Evolutionary conservation across 2,888 invertebrate species (phyloP), one percentile per base, ranked within the genome.

Genomic region (Ennomos erosarius): DNA sequence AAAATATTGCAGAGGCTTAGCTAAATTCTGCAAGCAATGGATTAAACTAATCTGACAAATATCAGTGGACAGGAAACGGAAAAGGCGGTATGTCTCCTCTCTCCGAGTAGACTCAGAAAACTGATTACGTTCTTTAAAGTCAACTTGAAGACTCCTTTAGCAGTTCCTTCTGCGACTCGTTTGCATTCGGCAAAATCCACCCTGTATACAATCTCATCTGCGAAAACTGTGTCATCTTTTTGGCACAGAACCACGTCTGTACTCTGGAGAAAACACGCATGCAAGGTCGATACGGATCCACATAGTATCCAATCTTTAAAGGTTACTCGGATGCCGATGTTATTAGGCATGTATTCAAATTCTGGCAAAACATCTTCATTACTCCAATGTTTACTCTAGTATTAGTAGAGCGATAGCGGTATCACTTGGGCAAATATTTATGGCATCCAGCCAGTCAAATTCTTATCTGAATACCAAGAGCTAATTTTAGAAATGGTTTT

Each of bases 221-320:
- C 38, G 8, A 52, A 59, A 53, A 43, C 44, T 52, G n/a, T 50
- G 45, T 54, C 33, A 54, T 54, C 43, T 47, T 52, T 62, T 66
- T 59, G 61, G 47, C 57, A 55, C 52, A 55, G 49, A 55, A 57
- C 47, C 42, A 52, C 13, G 50, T 37, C 37, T 37, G 46, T 38
- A 34, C 57, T 59, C 51, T 56, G 55, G 55, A 55, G 48, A 53
- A 53, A 49, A 54, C 43, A 40, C 44, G 33, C 55, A 34, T 40
- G 44, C 57, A 35, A 52, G 53, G 52, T 39, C 53, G 38, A n/a
- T n/a, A n/a, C n/a, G n/a, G n/a, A 33, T 39, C 9, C 12, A 38
- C 33, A 16, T 38, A 9, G 16, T 16, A 16, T 16, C 16, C 26
- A 36, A 42, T 26, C 26, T 26, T 26, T 26, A 26, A 4, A 26